Evolutionary conservation across 2,113 vertebrate species (phyloP), one percentile per base, ranked within the genome.

Genomic region (Peucedramus taeniatus): DNA sequence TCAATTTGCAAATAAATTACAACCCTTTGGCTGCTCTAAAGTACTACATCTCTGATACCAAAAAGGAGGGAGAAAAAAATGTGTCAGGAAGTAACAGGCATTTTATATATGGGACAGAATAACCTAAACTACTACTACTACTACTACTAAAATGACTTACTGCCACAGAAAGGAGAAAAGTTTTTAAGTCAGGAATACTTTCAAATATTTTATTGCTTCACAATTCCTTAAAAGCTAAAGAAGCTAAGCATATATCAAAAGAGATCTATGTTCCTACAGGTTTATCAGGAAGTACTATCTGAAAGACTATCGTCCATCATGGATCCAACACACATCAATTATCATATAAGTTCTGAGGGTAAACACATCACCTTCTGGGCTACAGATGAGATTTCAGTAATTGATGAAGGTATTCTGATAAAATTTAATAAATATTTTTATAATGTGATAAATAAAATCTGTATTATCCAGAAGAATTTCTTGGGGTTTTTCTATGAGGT

Each of bases 401-500:
- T 72, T 83, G 49, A 60, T 31, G 27, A 45, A 61, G 4, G 17
- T 27, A 31, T 59, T 68, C 57, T 64, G 24, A 56, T 23, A 65
- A 88, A 44, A 60, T 39, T 27, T 54, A 42, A 56, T 47, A 37
- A n/a, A 10, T 28, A 9, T 24, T 51, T n/a, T 81, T 82, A 87
- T 56, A 50, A 44, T 0, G 0, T 20, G 13, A 63, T n/a, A 30
- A 77, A 57, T 35, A 78, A 7, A 44, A 50, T 24, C 21, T 33
- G 4, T 31, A 59, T 66, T 49, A 44, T 24, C 14, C 2, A 1
- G 37, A 87, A 75, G 13, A 28, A 79, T 16, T 71, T 78, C 5
- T 50, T 53, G 6, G 9, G 0, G 0, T 0, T 40, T 44, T 87
- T 54, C 14, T 4, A 6, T 44, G 42, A 56, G 5, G 1, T 59